These are phyloP conservation scores for Ciconia nigra DNA, from an alignment of 2,797 vertebrate genomes.

Conservation along the genomic window DNA sequence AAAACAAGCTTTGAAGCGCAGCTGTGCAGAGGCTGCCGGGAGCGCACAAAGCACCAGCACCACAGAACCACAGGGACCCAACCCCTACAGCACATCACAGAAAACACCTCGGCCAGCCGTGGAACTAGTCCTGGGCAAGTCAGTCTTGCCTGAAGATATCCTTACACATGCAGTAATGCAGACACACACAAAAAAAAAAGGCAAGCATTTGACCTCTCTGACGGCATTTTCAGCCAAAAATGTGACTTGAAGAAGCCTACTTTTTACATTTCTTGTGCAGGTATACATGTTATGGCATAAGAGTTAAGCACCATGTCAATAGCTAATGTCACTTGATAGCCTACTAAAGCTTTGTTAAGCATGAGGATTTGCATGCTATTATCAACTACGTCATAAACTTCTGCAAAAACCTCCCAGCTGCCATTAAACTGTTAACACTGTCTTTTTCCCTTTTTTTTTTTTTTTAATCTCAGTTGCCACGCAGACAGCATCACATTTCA, in stretches of 20 bases:
- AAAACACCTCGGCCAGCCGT: fast-evolving
- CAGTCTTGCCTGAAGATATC: background rate
- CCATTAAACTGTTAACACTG: background rate
- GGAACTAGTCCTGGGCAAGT: background rate
- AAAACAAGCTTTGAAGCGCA: constrained; percentile 26
- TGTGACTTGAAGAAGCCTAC: background rate
- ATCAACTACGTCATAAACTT: constrained; percentile 22
- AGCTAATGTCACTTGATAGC: constrained; percentile 9
- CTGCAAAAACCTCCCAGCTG: background rate
- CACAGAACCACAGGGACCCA: background rate
- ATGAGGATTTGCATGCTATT: constrained; percentile 25
- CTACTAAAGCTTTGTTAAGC: constrained; percentile 41
- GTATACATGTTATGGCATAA: background rate
- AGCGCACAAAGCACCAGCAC: background rate
- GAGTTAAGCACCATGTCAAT: background rate
- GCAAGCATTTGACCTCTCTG: background rate
- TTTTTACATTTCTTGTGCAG: background rate
- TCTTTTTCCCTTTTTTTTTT: background rate
- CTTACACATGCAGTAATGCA: background rate
- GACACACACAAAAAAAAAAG: background rate
- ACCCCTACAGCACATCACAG: background rate
- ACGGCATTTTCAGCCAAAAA: background rate
- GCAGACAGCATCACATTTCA: background rate
- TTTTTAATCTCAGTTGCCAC: background rate
- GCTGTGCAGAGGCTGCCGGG: background rate